Evolutionary conservation across 2,888 invertebrate genomes (phyloP).

Genomic region (Stenodema calcarata): DNA sequence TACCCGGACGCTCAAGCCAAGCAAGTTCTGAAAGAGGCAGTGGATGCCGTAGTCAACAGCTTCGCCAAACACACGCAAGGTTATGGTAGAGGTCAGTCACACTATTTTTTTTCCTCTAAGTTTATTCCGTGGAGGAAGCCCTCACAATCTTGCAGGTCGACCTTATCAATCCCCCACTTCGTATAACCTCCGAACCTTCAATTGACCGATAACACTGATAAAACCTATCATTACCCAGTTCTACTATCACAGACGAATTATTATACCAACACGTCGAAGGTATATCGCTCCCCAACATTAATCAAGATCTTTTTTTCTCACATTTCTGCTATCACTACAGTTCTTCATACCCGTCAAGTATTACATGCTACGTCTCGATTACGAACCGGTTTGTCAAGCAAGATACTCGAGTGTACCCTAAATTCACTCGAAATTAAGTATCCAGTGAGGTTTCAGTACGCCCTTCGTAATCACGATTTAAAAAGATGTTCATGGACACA

Average conservation of each 20-base stretch:
- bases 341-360: not conserved
- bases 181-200: slow-evolving; percentile 14
- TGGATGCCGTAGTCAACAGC: slow-evolving; percentile 75
- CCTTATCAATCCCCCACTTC: slow-evolving; percentile 23
- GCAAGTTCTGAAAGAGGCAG: slow-evolving; percentile 72
- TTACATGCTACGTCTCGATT: not conserved
- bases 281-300: not conserved
- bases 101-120: slow-evolving; percentile 54
- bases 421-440: not conserved
- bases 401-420: not conserved
- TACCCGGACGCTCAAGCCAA: slow-evolving; percentile 66
- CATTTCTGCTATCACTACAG: not conserved
- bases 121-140: not conserved
- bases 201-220: slow-evolving; percentile 18
- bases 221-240: not conserved
- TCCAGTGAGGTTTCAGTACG: not conserved
- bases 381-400: not conserved
- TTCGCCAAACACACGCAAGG: slow-evolving; percentile 76
- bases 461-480: not conserved
- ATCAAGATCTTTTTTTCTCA: not conserved
- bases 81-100: slow-evolving; percentile 69
- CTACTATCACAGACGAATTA: not conserved
- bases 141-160: not conserved
- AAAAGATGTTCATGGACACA: not conserved
- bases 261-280: not conserved